A percentile compares a stretch with the other conserved stretches of the same genome.
Evolutionary conservation across 2,888 invertebrate species (phyloP).

Genomic region (Cheilosia urbana): DNA sequence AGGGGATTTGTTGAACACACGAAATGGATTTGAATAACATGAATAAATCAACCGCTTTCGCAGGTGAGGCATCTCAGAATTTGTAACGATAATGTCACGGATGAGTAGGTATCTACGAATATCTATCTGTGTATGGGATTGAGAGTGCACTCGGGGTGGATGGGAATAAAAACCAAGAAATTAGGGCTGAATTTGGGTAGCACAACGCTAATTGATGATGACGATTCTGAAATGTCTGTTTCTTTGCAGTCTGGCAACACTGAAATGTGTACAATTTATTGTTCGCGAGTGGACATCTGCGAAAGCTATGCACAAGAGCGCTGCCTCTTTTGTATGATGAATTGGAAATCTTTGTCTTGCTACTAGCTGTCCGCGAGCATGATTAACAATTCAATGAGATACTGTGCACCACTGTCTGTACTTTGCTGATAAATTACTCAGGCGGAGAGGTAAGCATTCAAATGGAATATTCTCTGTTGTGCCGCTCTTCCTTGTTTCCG

Average conservation of each 20-base stretch:
- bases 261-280: no score
- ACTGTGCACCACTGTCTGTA: not conserved
- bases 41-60: conserved; percentile 75
- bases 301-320: not conserved
- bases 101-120: conserved; percentile 11
- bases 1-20: conserved; percentile 73
- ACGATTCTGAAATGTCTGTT: no score
- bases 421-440: not conserved
- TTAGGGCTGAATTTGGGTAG: no score
- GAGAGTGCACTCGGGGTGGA: not conserved
- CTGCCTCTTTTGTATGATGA: not conserved
- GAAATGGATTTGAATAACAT: conserved; percentile 77
- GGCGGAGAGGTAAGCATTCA: not conserved
- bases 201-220: no score
- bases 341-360: conserved; percentile 7
- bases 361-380: not conserved
- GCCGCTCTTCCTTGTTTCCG: not conserved
- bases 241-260: no score
- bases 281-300: no score
- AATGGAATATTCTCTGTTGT: not conserved
- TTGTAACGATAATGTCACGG: conserved; percentile 66
- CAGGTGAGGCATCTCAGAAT: conserved; percentile 66
- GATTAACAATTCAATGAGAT: not conserved
- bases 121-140: not conserved
- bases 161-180: no score